Evolutionary conservation across 2,113 vertebrate genomes (phyloP).

Genomic region (Gorsachius goisagi): DNA sequence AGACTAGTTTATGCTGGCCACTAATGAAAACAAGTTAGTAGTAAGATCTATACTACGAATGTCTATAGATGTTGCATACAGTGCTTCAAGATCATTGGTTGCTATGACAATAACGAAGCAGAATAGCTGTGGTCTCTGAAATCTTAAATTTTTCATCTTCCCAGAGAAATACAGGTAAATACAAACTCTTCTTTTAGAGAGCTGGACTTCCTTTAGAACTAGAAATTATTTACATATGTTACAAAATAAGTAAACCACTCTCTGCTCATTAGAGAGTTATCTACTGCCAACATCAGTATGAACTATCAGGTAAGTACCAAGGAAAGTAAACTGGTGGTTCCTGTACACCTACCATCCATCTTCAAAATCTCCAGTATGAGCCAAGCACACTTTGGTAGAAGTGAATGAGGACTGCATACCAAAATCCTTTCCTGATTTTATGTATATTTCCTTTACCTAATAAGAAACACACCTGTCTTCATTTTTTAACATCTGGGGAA

Average conservation of each 20-base stretch:
- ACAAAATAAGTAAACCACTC: not conserved
- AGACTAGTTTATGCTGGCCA: conserved; percentile 22
- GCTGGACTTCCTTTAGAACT: not conserved
- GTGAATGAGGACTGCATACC: not conserved
- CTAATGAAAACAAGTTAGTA: conserved; percentile 33
- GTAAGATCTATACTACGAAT: conserved; percentile 21
- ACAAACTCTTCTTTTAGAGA: not conserved
- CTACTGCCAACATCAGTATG: not conserved
- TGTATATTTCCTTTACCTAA: not conserved
- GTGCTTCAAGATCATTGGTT: conserved; percentile 52
- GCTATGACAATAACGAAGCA: conserved; percentile 56
- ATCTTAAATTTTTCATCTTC: not conserved
- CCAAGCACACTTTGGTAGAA: not conserved
- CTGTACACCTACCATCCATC: not conserved
- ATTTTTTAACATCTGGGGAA: not conserved
- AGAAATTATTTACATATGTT: not conserved
- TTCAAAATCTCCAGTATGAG: not conserved
- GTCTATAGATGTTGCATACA: conserved; percentile 27
- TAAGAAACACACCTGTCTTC: not conserved
- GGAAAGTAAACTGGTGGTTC: not conserved
- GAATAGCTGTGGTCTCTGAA: not conserved
- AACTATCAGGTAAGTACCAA: not conserved
- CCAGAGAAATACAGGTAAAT: not conserved
- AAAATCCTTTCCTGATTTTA: not conserved
- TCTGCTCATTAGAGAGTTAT: not conserved